Evolutionary conservation across 2,797 vertebrate species (phyloP).

Genomic region (Gymnoscopelus braueri): DNA sequence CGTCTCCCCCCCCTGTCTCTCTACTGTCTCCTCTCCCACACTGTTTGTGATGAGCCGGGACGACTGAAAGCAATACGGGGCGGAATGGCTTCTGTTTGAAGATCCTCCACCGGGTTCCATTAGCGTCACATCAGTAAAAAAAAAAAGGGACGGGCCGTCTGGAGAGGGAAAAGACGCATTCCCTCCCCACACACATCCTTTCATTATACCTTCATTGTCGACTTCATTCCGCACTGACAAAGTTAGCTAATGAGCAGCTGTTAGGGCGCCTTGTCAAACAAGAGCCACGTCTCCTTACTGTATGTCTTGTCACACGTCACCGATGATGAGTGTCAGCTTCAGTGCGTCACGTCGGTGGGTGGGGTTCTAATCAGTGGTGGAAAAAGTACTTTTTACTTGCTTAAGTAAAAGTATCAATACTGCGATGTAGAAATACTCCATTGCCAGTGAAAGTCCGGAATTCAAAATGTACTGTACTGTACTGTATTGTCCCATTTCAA

Average conservation of each 20-base stretch:
- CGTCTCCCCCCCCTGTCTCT: constrained; percentile 9
- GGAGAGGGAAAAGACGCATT: constrained; percentile 49
- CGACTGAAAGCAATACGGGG: constrained; percentile 35
- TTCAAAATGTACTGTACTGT: too few relatives aligned
- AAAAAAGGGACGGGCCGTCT: constrained; percentile 36
- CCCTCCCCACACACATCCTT: constrained; percentile 50
- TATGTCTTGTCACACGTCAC: constrained; percentile 64
- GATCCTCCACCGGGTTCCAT: constrained; percentile 44
- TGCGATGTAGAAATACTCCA: too few relatives aligned
- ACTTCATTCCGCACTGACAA: constrained; percentile 58
- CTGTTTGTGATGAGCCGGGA: constrained; percentile 27
- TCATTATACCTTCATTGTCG: constrained; percentile 60
- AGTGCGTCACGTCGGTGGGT: constrained; percentile 27
- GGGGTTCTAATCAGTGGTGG: neutral
- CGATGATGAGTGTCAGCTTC: constrained; percentile 64
- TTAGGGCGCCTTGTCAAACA: constrained; percentile 52
- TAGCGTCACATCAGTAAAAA: constrained; percentile 54
- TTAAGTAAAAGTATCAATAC: too few relatives aligned
- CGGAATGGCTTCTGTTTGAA: constrained; percentile 22
- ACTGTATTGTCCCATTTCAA: too few relatives aligned
- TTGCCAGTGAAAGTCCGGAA: too few relatives aligned
- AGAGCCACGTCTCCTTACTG: constrained; percentile 1
- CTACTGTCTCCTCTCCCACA: neutral
- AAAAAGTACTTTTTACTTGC: too few relatives aligned
- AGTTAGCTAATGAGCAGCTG: constrained; percentile 72